These are phyloP conservation scores for Nomada fucata DNA, from an alignment of 2,888 invertebrate species.

Conservation along the genomic window DNA sequence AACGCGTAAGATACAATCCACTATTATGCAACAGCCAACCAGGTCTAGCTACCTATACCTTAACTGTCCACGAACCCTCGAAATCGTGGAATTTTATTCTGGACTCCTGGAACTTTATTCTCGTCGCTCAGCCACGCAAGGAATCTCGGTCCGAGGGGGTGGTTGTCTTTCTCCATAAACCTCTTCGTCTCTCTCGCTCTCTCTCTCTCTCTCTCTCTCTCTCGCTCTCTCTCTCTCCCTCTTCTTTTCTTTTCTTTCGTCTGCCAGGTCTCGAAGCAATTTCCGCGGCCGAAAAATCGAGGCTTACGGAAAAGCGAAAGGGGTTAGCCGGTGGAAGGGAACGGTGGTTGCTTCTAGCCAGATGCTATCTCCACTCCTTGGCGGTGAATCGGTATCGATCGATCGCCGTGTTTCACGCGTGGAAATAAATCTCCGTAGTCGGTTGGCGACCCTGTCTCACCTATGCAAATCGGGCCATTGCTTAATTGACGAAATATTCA, in stretches of 20 bases:
- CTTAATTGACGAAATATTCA: slow-evolving; percentile 82
- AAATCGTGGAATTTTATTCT: not conserved
- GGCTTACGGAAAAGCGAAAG: slow-evolving; percentile 25
- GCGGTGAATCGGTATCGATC: slow-evolving; percentile 53
- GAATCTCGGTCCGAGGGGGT: slow-evolving; percentile 41
- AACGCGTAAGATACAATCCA: not conserved
- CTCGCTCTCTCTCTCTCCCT: slow-evolving; percentile 1
- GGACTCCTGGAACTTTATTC: slow-evolving; percentile 48
- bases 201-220: not conserved
- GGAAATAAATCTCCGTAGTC: slow-evolving; percentile 57
- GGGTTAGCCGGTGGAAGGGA: not conserved
- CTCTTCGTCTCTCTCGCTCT: not conserved
- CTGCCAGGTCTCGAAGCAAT: slow-evolving; percentile 17
- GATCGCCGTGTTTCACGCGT: slow-evolving; percentile 20
- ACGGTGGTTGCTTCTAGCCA: not conserved
- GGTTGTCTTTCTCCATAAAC: not conserved
- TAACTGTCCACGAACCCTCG: no score
- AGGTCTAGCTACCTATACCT: not conserved
- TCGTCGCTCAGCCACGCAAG: slow-evolving; percentile 30
- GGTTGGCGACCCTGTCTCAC: slow-evolving; percentile 77
- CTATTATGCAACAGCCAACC: not conserved
- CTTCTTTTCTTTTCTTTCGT: not conserved
- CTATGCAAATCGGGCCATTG: slow-evolving; percentile 78
- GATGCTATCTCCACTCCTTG: slow-evolving; percentile 38
- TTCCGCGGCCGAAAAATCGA: slow-evolving; percentile 40